These are phyloP conservation scores for Ahaetulla prasina DNA, from an alignment of 2,113 vertebrate species.

Conservation along the genomic window DNA sequence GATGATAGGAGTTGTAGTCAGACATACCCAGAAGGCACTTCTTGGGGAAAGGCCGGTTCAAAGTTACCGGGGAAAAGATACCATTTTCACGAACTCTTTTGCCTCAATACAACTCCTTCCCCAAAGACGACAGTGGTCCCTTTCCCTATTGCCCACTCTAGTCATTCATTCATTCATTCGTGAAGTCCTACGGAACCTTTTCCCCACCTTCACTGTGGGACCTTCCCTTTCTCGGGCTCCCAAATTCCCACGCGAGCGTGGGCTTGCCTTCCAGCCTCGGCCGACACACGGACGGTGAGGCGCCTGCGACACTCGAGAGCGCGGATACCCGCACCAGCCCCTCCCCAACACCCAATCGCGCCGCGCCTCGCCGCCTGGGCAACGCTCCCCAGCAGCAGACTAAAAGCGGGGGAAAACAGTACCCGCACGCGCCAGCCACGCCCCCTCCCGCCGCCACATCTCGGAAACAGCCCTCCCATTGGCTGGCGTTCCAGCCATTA, in stretches of 20 bases:
- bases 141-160: too few relatives aligned
- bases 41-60: not conserved
- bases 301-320: not conserved
- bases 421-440: not conserved
- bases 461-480: slow-evolving; percentile 30
- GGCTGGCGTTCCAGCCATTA: slow-evolving; percentile 44
- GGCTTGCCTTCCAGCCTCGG: not conserved
- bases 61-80: not conserved
- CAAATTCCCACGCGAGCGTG: not conserved
- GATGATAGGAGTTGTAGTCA: not conserved
- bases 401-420: not conserved
- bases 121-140: not conserved
- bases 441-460: not conserved
- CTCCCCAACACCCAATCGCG: not conserved
- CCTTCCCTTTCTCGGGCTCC: not conserved
- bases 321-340: not conserved
- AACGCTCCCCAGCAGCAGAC: not conserved
- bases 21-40: not conserved
- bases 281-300: fast-evolving
- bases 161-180: not conserved
- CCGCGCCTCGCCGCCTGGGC: not conserved
- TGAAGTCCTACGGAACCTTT: not conserved
- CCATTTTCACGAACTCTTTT: not conserved
- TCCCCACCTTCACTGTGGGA: not conserved
- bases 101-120: too few relatives aligned